Conservation (phyloP, 2,797 vertebrate genomes). For the Sebastes ruberrimus region DNA sequence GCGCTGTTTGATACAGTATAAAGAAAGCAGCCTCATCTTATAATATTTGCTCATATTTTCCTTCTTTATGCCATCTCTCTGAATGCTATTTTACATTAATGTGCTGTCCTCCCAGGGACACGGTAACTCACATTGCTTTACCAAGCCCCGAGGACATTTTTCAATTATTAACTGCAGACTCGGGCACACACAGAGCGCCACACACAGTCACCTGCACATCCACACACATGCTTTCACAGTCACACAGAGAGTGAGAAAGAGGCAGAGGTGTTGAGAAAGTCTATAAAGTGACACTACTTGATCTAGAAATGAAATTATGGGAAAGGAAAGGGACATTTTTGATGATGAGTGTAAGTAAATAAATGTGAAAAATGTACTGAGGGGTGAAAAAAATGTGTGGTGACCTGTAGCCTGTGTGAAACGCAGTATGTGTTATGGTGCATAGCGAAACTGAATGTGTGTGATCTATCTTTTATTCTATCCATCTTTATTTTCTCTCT, state of each 20-base stretch:
- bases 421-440: neutral
- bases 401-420: neutral
- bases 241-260: neutral
- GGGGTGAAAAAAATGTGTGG: neutral
- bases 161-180: conserved; percentile 45
- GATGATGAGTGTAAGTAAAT: neutral
- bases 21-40: neutral
- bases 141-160: conserved; percentile 36
- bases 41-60: neutral
- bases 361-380: no score
- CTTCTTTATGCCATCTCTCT: neutral
- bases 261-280: neutral
- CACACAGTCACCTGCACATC: neutral
- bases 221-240: neutral
- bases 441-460: neutral
- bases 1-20: neutral
- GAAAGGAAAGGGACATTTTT: neutral
- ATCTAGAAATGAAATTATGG: neutral
- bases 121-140: conserved; percentile 25
- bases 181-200: neutral
- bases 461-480: neutral
- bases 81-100: conserved; percentile 35
- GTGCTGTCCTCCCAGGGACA: conserved; percentile 14
- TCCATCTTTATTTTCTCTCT: neutral
- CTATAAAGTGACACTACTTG: conserved; percentile 1